Evolutionary conservation across 2,797 vertebrate genomes (phyloP), one percentile per base, ranked within the genome.

Genomic region (Esox masquinongy): DNA sequence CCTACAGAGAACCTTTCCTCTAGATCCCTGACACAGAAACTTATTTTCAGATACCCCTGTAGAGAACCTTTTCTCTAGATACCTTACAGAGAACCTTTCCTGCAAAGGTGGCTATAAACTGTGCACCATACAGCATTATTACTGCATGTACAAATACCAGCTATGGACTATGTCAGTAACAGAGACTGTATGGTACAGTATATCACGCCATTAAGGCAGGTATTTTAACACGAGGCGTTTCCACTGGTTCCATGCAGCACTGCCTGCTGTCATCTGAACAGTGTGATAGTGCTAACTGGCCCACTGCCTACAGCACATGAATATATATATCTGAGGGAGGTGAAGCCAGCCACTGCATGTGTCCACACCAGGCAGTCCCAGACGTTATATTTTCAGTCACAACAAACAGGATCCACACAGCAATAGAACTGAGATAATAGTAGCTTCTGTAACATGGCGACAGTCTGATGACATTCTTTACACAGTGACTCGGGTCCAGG

Each of bases 61-160:
- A 47, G 43, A 47, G 43, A 47, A 47, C 11, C 43, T 11, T 1
- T 14, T 11, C 43, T 11, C 43, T 47, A 12, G 43, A 47, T 47
- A 47, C 43, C 9, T 11, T 47, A 47, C 43, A 47, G 43, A 98
- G 88, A 99, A 97, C 82, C 98, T 98, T 76, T 99, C 97, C 69
- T 99, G 72, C 3, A 70, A 2, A 0, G 61, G 77, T 61, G 56
- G 2, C 56, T 12, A 22, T 24, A 69, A 2, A 72, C 66, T 76
- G 64, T 14, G 17, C 3, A 79, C 77, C 61, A 63, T 75, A 74
- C 7, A 70, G 24, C 64, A 16, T 22, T 22, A 59, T 12, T 59
- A 43, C 15, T 16, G 63, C 15, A 53, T 22, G 4, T 17, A 74
- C 14, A 76, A 59, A 64, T 17, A 70, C 70, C 39, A 50, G 49